Base-by-base conservation (phyloP, 2,888 invertebrate genomes). In the Stenotaenia linearis region DNA sequence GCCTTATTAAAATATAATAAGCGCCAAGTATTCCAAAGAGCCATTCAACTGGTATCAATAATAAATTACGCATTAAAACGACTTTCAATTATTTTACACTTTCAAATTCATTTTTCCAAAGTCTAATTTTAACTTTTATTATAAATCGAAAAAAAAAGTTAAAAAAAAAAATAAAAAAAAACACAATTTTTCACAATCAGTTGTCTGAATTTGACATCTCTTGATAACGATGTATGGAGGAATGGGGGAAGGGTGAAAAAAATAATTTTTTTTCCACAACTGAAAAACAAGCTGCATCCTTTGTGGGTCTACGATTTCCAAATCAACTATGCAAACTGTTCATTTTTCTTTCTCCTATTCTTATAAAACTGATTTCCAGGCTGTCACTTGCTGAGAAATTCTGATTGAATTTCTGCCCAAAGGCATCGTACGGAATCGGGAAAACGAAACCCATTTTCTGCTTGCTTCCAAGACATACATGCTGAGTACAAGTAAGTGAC, bases 351-450 rank as follows among this genome's bases (percentile, higher is more conserved):
- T 69, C n/a, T 28, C 25, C 25, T 69, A 25, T 28, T 69, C 69
- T 69, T 69, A 10, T 69, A 69, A 56, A 69, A 69, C 69, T 69
- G 69, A 69, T 69, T 69, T 69, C 69, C 69, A 69, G 10, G 69
- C 69, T 69, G 69, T 69, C 69, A 69, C 25, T 25, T 69, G 69
- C 69, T 69, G 69, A 69, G 69, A 25, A 69, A 69, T 69, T 69
- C 69, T 69, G 69, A 69, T 69, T 69, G 69, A 69, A 69, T 69
- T 69, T 69, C 69, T 69, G 69, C 69, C 69, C 69, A 69, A 69
- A 69, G 69, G 69, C 69, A 69, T 69, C 69, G 3, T 69, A 25
- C 25, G n/a, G 28, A 69, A 69, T 69, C 69, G 28, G 69, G 69
- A 28, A 69, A 69, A 69, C 69, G 69, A 69, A 69, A 69, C 69